Evolutionary conservation across 2,797 vertebrate genomes (phyloP).

Genomic region (Danio choprae): DNA sequence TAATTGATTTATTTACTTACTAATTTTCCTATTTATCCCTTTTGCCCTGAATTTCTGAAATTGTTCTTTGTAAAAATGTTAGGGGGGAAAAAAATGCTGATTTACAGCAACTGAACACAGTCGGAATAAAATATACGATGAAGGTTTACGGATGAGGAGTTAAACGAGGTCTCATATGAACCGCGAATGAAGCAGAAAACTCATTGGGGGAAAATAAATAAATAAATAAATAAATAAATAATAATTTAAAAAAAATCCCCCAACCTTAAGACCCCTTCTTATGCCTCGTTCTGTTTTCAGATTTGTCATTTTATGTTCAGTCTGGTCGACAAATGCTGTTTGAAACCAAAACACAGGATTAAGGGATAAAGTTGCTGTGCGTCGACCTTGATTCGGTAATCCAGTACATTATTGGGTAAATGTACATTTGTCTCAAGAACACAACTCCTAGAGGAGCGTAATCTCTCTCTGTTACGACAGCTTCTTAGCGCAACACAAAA

Average conservation of each 20-base stretch:
- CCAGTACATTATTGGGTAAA: constrained; percentile 75
- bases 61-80: too few relatives aligned
- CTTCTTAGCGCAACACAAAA: constrained; percentile 28
- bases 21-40: too few relatives aligned
- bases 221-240: too few relatives aligned
- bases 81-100: background rate
- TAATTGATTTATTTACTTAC: too few relatives aligned
- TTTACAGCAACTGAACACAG: background rate
- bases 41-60: too few relatives aligned
- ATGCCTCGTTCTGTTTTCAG: constrained; percentile 75
- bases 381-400: constrained; percentile 82
- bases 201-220: background rate
- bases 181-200: background rate
- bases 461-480: constrained; percentile 30
- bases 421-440: constrained; percentile 38
- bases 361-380: constrained; percentile 82
- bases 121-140: background rate
- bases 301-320: constrained; percentile 80
- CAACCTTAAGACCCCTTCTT: constrained; percentile 73
- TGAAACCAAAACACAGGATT: constrained; percentile 83
- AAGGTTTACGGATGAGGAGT: background rate
- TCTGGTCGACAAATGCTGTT: constrained; percentile 80
- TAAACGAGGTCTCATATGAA: constrained; percentile 2
- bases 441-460: constrained; percentile 23
- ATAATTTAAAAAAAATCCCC: background rate